Percentiles rank a stretch among this genome's conserved stretches.
Evolutionary conservation across 2,888 invertebrate species (phyloP).

Genomic region (Plusia festucae): DNA sequence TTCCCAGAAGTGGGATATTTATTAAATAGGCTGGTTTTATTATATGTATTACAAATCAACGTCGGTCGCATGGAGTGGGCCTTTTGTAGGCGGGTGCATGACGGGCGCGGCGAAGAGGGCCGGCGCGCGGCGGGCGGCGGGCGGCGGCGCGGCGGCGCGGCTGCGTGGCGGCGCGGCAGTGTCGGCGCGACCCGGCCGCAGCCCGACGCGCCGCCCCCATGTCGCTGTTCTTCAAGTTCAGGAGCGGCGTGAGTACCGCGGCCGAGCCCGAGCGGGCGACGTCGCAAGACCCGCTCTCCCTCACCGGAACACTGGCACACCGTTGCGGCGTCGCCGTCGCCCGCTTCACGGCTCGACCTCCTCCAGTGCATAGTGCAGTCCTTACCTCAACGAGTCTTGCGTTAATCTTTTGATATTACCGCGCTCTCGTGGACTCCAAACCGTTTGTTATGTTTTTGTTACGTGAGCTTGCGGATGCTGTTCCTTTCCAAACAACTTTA

Average conservation of each 20-base stretch:
- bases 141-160: conserved; percentile 32
- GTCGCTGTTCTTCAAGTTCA: conserved; percentile 89
- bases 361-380: not conserved
- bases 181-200: conserved; percentile 68
- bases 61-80: not conserved
- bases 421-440: not conserved
- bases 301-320: too few species aligned
- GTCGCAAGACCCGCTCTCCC: not conserved
- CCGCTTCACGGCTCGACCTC: not conserved
- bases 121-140: conserved; percentile 27
- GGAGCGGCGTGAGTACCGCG: conserved; percentile 84
- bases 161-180: conserved; percentile 64
- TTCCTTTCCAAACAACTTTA: not conserved
- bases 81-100: conserved; percentile 20
- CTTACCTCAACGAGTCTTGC: not conserved
- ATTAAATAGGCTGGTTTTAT: too few species aligned
- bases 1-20: too few species aligned
- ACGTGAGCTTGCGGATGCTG: not conserved
- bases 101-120: too few species aligned
- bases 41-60: too few species aligned
- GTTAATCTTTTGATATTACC: not conserved
- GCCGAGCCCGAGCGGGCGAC: conserved; percentile 8
- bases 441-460: not conserved
- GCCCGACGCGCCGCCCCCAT: conserved; percentile 67
- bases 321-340: not conserved